Conservation (phyloP, 37 sponge, comb jelly and placozoan genomes). For the Geodia barretti region DNA sequence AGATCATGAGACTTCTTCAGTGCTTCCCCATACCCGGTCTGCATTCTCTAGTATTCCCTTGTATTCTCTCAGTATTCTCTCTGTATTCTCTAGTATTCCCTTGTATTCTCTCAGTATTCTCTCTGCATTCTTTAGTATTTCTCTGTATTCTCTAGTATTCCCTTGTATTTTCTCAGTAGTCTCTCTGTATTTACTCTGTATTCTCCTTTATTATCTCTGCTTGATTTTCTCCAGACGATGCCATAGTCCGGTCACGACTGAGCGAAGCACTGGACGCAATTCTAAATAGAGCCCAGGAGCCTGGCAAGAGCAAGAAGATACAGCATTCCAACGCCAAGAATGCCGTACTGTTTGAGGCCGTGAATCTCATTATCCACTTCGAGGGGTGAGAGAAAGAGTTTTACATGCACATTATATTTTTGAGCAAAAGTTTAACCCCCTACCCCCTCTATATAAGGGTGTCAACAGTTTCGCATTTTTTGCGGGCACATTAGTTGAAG, state of each 20-base stretch:
- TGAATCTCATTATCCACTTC: slow-evolving; percentile 93
- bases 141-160: no score
- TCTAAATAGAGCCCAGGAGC: slow-evolving; percentile 89
- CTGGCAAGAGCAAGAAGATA: slow-evolving; percentile 90
- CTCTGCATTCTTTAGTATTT: no score
- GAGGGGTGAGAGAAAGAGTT: slow-evolving; percentile 62
- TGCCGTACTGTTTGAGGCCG: slow-evolving; percentile 93
- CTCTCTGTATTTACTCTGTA: no score
- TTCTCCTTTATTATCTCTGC: no score
- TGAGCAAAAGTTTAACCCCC: no score
- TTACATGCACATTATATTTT: not conserved
- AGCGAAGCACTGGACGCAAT: slow-evolving; percentile 86
- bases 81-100: no score
- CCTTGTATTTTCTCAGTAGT: no score
- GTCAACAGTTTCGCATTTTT: no score
- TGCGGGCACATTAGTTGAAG: no score
- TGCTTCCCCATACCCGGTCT: slow-evolving; percentile 77
- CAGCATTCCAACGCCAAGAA: slow-evolving; percentile 96
- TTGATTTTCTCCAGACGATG: slow-evolving; percentile 67
- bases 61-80: no score
- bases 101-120: no score
- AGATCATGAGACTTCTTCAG: slow-evolving; percentile 85
- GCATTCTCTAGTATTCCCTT: not conserved
- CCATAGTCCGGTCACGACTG: slow-evolving; percentile 67
- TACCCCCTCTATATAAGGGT: no score